Evolutionary conservation across 1,140 invertebrate genomes (phyloP), one percentile per base, ranked within the genome.

Genomic region (Rhagoletis zephyria): DNA sequence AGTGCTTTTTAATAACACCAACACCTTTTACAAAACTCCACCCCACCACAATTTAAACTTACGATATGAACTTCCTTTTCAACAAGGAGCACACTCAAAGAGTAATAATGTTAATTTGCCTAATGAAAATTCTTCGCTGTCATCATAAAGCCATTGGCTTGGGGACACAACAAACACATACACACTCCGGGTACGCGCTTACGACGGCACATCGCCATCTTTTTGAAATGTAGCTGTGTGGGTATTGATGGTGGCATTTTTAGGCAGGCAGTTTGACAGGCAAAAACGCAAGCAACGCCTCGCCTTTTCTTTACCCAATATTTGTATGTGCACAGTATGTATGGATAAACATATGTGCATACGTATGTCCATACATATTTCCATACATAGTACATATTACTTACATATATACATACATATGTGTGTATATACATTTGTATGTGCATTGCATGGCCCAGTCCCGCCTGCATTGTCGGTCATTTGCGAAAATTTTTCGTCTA

Each of bases 61-160:
- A 42, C 65, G 19, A 67, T 67, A 42, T 9, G 30, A 87, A 42
- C 4, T 51, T 4, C 10, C 19, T 16, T 63, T 85, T 48, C 59
- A n/a, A 85, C 56, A 85, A 60, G 85, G 45, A 30, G 42, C 1
- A 42, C 30, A 63, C 30, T 42, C 65, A 89, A 88, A 90, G 90
- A 87, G 74, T 63, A 90, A 90, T 81, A 90, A 89, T 91, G 89
- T 91, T 91, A 91, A 91, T 91, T 91, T 91, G 91, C 91, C 91
- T 91, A 91, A 91, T 91, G 91, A 91, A 91, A 91, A 91, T 85
- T 85, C 48, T 81, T 10, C 74, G 67, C 19, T 56, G 48, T n/a
- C 48, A 56, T 48, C 48, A 30, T 30, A 30, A 30, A 30, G 30
- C 30, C 30, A 30, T 30, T 12, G 48, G 19, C 5, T 85, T 64